These are phyloP conservation scores for Drosophila quinaria DNA, from an alignment of 2,888 invertebrate genomes.

Conservation along the genomic window DNA sequence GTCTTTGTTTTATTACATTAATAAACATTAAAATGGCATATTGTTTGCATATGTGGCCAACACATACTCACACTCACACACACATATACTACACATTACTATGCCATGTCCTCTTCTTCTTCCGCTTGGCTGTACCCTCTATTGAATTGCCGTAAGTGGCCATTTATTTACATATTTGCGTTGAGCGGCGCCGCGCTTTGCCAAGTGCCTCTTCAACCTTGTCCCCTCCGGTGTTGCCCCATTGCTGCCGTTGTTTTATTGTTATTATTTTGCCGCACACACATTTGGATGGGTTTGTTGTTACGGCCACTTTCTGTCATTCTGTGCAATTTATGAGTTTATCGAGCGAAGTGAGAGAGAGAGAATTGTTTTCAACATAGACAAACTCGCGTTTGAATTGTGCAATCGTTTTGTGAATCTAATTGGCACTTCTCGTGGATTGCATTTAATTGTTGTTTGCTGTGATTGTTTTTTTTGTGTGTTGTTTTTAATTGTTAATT, in stretches of 20 bases:
- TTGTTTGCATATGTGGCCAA: slow-evolving; percentile 59
- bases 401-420: slow-evolving; percentile 45
- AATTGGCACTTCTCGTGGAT: slow-evolving; percentile 67
- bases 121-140: slow-evolving; percentile 24
- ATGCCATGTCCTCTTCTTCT: slow-evolving; percentile 14
- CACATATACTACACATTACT: slow-evolving; percentile 3
- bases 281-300: slow-evolving; percentile 40
- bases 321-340: slow-evolving; percentile 77
- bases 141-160: slow-evolving; percentile 79
- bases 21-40: slow-evolving; percentile 73
- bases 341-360: slow-evolving; percentile 48
- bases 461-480: slow-evolving; percentile 20
- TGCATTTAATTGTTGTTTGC: slow-evolving; percentile 30
- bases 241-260: slow-evolving; percentile 64
- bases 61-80: slow-evolving; percentile 18
- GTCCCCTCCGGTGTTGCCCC: slow-evolving; percentile 17
- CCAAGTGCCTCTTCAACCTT: slow-evolving; percentile 73
- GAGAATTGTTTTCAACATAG: background rate
- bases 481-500: slow-evolving; percentile 28
- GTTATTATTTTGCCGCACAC: slow-evolving; percentile 71
- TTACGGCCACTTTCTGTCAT: slow-evolving; percentile 65
- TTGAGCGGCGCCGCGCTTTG: slow-evolving; percentile 62
- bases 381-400: slow-evolving; percentile 23
- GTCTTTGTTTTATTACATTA: slow-evolving; percentile 73
- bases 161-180: slow-evolving; percentile 80